Evolutionary conservation across 2,888 invertebrate genomes (phyloP).

Genomic region (Copidosoma aretas): DNA sequence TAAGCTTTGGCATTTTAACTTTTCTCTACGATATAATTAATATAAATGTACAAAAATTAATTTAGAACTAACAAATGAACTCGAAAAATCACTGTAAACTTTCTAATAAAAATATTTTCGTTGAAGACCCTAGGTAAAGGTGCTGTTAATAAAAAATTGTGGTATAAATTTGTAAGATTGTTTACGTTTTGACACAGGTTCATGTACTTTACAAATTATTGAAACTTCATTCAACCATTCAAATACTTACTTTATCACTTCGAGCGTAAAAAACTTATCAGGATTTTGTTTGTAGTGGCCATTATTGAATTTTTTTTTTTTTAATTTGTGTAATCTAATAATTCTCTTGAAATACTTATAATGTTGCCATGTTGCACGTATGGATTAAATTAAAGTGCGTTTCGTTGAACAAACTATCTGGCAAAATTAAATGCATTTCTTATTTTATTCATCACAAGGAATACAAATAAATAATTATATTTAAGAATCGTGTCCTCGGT

Average conservation of each 20-base stretch:
- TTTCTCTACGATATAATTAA: conserved; percentile 7
- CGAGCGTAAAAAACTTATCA: conserved; percentile 2
- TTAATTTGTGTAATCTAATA: too few relatives aligned
- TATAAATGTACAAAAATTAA: conserved; percentile 6
- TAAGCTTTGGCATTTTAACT: conserved; percentile 14
- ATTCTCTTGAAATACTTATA: too few relatives aligned
- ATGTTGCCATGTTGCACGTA: too few relatives aligned
- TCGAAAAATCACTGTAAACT: conserved; percentile 34
- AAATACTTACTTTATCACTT: conserved; percentile 8
- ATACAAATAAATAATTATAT: too few relatives aligned
- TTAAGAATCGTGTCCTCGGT: too few relatives aligned
- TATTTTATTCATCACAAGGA: too few relatives aligned
- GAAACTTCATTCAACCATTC: conserved; percentile 9
- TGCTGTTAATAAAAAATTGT: conserved; percentile 29
- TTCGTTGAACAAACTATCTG: too few relatives aligned
- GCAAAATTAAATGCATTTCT: too few relatives aligned
- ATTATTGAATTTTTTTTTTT: too few relatives aligned
- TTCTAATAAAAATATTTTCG: conserved; percentile 33
- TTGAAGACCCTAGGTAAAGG: conserved; percentile 21
- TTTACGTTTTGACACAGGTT: conserved; percentile 36
- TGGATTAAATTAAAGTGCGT: too few relatives aligned
- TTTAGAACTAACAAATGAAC: neutral
- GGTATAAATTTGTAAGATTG: conserved; percentile 34
- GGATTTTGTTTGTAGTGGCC: neutral
- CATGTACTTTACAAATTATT: conserved; percentile 24